A percentile compares a stretch with the other conserved stretches of the same genome.
These are phyloP conservation scores for Turritopsis dohrnii DNA, from an alignment of 30 jellyfish, hydroid and myxozoan species.

Conservation along the genomic window DNA sequence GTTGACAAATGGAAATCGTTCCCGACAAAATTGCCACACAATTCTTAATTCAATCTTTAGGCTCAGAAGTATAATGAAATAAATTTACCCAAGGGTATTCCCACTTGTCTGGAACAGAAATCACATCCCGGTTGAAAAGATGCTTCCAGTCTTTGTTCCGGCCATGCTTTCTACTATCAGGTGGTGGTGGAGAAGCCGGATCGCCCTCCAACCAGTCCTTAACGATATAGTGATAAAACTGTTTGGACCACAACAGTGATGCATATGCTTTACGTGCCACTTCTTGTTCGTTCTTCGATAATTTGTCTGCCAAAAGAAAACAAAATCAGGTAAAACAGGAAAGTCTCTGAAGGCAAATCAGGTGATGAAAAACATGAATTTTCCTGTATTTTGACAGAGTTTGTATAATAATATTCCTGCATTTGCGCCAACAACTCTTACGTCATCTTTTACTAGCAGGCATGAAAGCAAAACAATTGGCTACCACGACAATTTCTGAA, in stretches of 20 bases:
- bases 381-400: too few relatives aligned
- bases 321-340: too few relatives aligned
- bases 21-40: too few relatives aligned
- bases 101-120: slow-evolving; percentile 97
- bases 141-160: slow-evolving; percentile 86
- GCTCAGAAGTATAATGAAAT: background rate
- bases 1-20: too few relatives aligned
- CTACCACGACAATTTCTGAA: too few relatives aligned
- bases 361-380: too few relatives aligned
- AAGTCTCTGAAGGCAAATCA: too few relatives aligned
- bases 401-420: too few relatives aligned
- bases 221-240: slow-evolving; percentile 84
- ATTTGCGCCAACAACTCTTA: too few relatives aligned
- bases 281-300: slow-evolving; percentile 51
- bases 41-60: too few relatives aligned
- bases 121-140: slow-evolving; percentile 65
- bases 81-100: slow-evolving; percentile 93
- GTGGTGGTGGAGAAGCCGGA: slow-evolving; percentile 79
- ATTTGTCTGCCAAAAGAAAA: slow-evolving; percentile 27
- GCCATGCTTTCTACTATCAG: slow-evolving; percentile 46
- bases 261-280: slow-evolving; percentile 85
- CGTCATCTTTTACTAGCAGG: too few relatives aligned
- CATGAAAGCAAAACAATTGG: too few relatives aligned
- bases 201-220: slow-evolving; percentile 95
- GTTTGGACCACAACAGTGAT: slow-evolving; percentile 80